Evolutionary conservation across 2,113 vertebrate species (phyloP).

Genomic region (Fulica atra): DNA sequence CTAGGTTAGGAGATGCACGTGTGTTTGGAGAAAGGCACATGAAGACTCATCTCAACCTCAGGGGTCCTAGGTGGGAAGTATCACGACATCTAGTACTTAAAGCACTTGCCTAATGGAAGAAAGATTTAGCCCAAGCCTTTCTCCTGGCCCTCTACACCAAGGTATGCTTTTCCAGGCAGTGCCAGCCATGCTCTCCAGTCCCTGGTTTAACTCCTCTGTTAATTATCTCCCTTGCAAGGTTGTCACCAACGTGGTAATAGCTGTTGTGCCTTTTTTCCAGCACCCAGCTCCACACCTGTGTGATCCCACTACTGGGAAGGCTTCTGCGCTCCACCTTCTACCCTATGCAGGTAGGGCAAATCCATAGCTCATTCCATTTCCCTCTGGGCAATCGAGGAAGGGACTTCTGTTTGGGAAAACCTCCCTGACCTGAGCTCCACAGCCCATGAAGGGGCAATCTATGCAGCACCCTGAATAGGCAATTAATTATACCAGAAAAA

Average conservation of each 20-base stretch:
- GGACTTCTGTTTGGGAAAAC: not conserved
- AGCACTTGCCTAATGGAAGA: not conserved
- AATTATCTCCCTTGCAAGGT: not conserved
- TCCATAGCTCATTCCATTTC: not conserved
- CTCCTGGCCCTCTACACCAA: not conserved
- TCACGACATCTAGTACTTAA: fast-evolving
- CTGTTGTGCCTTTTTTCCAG: not conserved
- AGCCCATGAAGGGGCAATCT: not conserved
- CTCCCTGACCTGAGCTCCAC: not conserved
- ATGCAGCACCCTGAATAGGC: not conserved
- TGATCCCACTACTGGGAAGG: not conserved
- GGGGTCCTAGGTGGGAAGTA: not conserved
- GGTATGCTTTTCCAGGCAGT: not conserved
- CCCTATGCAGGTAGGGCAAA: not conserved
- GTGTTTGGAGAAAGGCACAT: not conserved
- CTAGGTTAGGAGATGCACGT: not conserved
- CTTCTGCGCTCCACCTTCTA: not conserved
- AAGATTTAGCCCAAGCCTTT: not conserved
- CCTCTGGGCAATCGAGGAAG: fast-evolving
- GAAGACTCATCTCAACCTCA: not conserved
- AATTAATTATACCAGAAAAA: not conserved
- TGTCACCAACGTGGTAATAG: not conserved
- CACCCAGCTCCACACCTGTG: not conserved
- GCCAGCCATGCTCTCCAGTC: fast-evolving
- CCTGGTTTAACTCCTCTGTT: not conserved